phyloP scores from a whole-genome alignment of 2,888 invertebrate species.

The Fragum sueziense region DNA sequence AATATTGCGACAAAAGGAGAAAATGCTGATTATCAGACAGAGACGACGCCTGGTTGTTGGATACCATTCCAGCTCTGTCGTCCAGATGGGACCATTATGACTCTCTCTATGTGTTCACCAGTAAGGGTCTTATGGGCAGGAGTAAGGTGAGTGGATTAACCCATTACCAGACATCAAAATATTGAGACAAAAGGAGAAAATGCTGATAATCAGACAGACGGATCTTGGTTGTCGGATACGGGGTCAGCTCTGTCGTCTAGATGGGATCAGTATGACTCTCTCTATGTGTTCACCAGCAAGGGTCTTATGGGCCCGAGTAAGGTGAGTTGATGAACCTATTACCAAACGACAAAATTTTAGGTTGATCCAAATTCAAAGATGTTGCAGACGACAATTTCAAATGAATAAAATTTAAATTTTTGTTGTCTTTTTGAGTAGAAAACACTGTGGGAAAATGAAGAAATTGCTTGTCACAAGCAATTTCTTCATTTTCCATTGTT shows the following conservation, averaged over 20 bases:
- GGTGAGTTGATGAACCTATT: no score
- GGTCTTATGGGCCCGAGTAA: constrained; percentile 71
- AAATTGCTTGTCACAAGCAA: no score
- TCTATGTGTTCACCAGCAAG: constrained; percentile 73
- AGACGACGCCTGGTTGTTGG: no score
- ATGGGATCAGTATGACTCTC: constrained; percentile 73
- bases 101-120: constrained; percentile 73
- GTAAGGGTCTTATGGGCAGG: constrained; percentile 69
- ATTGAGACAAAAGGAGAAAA: background rate
- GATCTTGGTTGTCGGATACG: background rate
- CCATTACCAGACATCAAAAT: background rate
- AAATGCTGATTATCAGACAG: no score
- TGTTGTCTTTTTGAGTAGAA: no score
- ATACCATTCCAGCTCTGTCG: constrained; percentile 31
- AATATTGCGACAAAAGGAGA: no score
- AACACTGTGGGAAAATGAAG: no score
- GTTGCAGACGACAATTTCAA: no score
- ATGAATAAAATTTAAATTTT: no score
- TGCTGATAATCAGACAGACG: background rate
- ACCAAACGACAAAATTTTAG: no score
- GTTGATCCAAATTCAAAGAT: no score
- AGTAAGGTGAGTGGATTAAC: constrained; percentile 67
- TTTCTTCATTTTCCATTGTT: no score
- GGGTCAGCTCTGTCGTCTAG: constrained; percentile 45
- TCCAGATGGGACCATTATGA: constrained; percentile 72